A percentile compares a stretch with the other conserved stretches of the same genome.
Conservation (phyloP, 2,113 vertebrate species). For the Brienomyrus longianalis region DNA sequence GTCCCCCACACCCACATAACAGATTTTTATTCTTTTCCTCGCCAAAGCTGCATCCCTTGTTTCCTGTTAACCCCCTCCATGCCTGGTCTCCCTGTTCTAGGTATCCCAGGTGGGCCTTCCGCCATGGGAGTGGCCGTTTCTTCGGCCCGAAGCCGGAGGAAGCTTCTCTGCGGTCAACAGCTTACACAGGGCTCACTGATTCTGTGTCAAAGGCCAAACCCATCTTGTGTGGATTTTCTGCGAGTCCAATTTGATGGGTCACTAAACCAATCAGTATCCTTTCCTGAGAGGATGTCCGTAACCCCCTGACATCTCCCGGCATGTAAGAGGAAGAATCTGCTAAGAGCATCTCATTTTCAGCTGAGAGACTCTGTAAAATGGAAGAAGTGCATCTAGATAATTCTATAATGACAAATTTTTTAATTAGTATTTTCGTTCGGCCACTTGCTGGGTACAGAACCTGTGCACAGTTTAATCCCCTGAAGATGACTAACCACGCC, state of each 20-base stretch:
- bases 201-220: not conserved
- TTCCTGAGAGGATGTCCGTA: not conserved
- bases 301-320: not conserved
- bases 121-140: not conserved
- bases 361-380: too few species aligned
- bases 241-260: not conserved
- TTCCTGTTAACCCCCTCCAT: not conserved
- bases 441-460: not conserved
- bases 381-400: not conserved
- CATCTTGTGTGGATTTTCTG: not conserved
- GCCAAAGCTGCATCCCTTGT: not conserved
- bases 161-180: not conserved
- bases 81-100: not conserved
- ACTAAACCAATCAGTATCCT: not conserved
- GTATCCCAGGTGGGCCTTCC: not conserved
- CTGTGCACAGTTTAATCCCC: not conserved
- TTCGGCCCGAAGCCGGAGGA: not conserved
- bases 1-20: not conserved
- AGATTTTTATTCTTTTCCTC: not conserved
- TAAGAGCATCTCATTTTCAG: not conserved
- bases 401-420: not conserved
- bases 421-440: not conserved
- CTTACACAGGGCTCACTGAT: not conserved
- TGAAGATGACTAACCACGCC: not conserved
- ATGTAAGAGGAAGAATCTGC: not conserved